Percentiles rank a stretch among this genome's conserved stretches.
phyloP scores from a whole-genome alignment of 2,113 vertebrate genomes.

The Talpa occidentalis region DNA sequence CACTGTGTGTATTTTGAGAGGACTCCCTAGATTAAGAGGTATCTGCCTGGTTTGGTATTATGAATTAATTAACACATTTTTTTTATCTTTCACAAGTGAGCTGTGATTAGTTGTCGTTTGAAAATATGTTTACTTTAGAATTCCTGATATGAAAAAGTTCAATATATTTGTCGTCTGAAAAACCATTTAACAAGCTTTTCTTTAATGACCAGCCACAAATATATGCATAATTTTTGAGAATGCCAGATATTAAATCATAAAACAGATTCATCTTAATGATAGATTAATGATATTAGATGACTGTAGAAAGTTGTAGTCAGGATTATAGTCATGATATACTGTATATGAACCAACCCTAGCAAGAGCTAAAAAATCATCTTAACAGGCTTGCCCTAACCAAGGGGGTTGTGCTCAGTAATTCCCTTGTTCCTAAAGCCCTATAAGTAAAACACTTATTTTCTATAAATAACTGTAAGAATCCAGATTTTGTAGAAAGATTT shows the following conservation, averaged over 20 bases:
- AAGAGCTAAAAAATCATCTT: not conserved
- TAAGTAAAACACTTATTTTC: slow-evolving; percentile 25
- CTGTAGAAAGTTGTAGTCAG: slow-evolving; percentile 21
- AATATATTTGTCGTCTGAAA: slow-evolving; percentile 43
- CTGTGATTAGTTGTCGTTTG: slow-evolving; percentile 2
- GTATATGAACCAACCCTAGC: not conserved
- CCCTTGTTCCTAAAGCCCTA: not conserved
- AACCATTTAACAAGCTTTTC: slow-evolving; percentile 5
- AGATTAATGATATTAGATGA: slow-evolving; percentile 21
- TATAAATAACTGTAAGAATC: not conserved
- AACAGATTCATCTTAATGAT: not conserved
- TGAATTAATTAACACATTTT: not conserved
- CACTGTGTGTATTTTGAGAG: not conserved
- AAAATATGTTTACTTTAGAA: slow-evolving; percentile 49
- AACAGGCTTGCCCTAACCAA: not conserved
- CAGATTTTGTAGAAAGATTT: not conserved
- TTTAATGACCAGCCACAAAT: not conserved
- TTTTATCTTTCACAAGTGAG: slow-evolving; percentile 6
- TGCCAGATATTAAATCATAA: not conserved
- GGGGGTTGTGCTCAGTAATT: not conserved
- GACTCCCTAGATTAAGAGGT: not conserved
- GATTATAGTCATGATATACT: not conserved
- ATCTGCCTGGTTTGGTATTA: not conserved
- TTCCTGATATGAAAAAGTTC: slow-evolving; percentile 9
- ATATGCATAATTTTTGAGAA: not conserved